These are phyloP conservation scores for Gallinago media DNA, from an alignment of 2,113 vertebrate species.

Conservation along the genomic window DNA sequence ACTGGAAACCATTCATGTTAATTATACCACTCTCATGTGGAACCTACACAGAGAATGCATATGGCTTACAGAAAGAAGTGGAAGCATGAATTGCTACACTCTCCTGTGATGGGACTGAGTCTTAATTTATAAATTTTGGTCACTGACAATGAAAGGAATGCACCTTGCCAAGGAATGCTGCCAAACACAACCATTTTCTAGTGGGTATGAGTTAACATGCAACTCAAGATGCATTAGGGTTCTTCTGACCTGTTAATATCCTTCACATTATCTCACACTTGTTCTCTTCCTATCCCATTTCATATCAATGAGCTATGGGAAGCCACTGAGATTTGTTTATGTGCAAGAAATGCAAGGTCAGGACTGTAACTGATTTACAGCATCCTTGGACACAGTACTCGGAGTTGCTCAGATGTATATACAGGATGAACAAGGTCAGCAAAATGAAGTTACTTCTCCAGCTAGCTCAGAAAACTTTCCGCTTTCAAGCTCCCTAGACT, in stretches of 20 bases:
- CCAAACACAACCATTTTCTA: background rate
- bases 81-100: background rate
- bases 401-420: rapidly evolving
- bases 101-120: background rate
- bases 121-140: background rate
- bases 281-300: background rate
- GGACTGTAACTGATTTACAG: background rate
- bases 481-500: background rate
- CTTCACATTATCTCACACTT: background rate
- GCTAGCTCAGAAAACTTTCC: background rate
- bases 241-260: background rate
- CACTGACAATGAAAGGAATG: background rate
- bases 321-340: background rate
- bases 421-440: background rate
- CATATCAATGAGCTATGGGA: background rate
- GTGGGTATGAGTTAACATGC: background rate
- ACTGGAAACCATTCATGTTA: background rate
- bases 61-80: background rate
- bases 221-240: background rate
- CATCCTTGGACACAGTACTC: background rate
- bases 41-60: background rate
- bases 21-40: background rate
- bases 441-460: background rate
- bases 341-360: background rate
- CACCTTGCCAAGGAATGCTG: background rate